Conservation (phyloP, 2,888 invertebrate species). For the Pyrochroa serraticornis region DNA sequence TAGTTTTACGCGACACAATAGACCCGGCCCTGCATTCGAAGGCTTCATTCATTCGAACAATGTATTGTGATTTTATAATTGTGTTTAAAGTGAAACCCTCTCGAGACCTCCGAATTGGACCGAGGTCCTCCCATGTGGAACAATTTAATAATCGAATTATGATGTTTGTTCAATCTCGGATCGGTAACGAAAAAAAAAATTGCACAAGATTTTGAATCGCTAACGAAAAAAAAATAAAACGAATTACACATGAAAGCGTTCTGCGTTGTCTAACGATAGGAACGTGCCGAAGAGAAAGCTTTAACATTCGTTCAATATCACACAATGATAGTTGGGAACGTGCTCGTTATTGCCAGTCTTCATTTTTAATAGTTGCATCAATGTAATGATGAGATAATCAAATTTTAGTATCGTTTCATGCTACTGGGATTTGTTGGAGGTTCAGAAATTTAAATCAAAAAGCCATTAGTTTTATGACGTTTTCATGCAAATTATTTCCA, state of each 20-base stretch:
- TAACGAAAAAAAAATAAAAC: background rate
- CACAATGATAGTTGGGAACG: too few species aligned
- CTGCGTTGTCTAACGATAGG: background rate
- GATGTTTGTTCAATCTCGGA: constrained; percentile 37
- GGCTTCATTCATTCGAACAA: constrained; percentile 45
- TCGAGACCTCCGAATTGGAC: constrained; percentile 33
- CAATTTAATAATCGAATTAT: constrained; percentile 47
- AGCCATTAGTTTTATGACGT: constrained; percentile 5
- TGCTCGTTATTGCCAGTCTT: background rate
- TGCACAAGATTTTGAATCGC: too few species aligned
- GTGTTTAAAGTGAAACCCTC: constrained; percentile 49
- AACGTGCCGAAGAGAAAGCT: background rate
- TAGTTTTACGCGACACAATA: constrained; percentile 34
- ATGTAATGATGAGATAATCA: background rate
- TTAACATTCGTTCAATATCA: background rate
- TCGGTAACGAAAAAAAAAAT: background rate
- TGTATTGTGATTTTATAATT: constrained; percentile 48
- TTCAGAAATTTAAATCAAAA: constrained; percentile 16
- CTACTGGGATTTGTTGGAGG: background rate
- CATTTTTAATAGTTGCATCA: background rate
- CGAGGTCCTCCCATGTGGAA: constrained; percentile 40
- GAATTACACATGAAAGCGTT: background rate
- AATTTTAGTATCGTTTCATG: background rate
- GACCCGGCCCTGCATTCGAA: constrained; percentile 36
- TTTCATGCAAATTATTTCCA: constrained; percentile 18